A percentile compares a stretch with the other conserved stretches of the same genome.
These are phyloP conservation scores for Muscina levida DNA, from an alignment of 2,888 invertebrate genomes.

Conservation along the genomic window DNA sequence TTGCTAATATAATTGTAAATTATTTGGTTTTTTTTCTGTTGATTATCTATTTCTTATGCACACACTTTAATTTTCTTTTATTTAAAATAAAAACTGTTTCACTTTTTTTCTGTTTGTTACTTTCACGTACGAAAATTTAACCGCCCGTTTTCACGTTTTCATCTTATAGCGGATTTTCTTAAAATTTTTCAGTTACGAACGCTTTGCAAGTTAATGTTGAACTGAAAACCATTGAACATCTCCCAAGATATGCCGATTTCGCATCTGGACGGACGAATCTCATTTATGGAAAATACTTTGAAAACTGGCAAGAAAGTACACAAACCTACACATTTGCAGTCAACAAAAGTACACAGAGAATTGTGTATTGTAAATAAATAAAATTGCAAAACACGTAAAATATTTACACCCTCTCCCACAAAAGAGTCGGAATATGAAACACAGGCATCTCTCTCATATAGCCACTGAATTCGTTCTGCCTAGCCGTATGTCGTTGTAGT, in stretches of 20 bases:
- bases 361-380: constrained; percentile 34
- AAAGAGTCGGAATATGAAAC: background rate
- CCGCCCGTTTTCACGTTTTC: background rate
- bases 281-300: constrained; percentile 40
- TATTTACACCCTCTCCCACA: constrained; percentile 21
- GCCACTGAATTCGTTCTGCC: too few relatives aligned
- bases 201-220: constrained; percentile 58
- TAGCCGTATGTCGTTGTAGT: background rate
- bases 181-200: constrained; percentile 30
- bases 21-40: too few relatives aligned
- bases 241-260: constrained; percentile 18
- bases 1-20: too few relatives aligned
- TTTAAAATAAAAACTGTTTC: too few relatives aligned
- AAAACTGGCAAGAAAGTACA: constrained; percentile 31
- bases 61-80: too few relatives aligned
- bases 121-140: background rate
- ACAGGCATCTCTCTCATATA: constrained; percentile 17
- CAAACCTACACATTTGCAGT: constrained; percentile 26
- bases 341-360: constrained; percentile 25
- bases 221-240: constrained; percentile 51
- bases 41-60: too few relatives aligned
- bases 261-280: constrained; percentile 15
- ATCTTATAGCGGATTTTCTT: background rate
- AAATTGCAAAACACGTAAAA: constrained; percentile 42
- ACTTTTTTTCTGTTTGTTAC: too few relatives aligned